These are phyloP conservation scores for Bujurquina vittata DNA, from an alignment of 2,113 vertebrate genomes.

Conservation along the genomic window DNA sequence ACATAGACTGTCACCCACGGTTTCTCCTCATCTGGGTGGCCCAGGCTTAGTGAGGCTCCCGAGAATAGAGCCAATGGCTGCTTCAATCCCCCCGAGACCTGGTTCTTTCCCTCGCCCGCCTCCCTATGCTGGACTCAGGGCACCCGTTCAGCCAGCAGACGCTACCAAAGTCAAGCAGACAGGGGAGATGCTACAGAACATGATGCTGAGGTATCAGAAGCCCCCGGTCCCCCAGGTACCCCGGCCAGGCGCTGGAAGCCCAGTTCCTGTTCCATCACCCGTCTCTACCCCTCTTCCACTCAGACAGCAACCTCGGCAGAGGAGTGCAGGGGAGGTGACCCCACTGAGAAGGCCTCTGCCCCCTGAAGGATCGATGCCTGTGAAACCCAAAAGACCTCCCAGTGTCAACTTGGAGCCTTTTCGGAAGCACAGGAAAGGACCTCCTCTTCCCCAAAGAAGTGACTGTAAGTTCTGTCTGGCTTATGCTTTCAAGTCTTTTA, in stretches of 20 bases:
- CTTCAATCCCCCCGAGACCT: conserved; percentile 3
- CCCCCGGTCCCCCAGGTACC: not conserved
- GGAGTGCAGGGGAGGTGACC: conserved; percentile 52
- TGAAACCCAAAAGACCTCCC: conserved; percentile 83
- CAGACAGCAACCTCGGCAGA: conserved; percentile 37
- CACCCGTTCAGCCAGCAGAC: conserved; percentile 8
- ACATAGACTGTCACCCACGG: conserved; percentile 33
- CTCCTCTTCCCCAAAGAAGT: not conserved
- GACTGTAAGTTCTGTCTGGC: conserved; percentile 52
- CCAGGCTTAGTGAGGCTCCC: conserved; percentile 28
- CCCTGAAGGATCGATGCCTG: conserved; percentile 54
- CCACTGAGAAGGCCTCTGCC: conserved; percentile 80
- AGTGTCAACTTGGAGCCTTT: conserved; percentile 76
- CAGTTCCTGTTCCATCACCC: not conserved
- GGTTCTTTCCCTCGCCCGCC: conserved; percentile 44
- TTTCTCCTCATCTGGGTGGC: conserved; percentile 15
- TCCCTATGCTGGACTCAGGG: conserved; percentile 13
- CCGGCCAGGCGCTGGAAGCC: not conserved
- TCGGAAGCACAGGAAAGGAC: conserved; percentile 11
- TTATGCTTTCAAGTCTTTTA: not conserved
- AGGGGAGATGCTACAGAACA: conserved; percentile 71
- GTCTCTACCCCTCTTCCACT: not conserved
- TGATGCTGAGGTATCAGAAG: conserved; percentile 65
- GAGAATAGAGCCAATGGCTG: not conserved
- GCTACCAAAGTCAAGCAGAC: conserved; percentile 55